Conservation (phyloP, 2,888 invertebrate species). For the Nomada ruficornis region DNA sequence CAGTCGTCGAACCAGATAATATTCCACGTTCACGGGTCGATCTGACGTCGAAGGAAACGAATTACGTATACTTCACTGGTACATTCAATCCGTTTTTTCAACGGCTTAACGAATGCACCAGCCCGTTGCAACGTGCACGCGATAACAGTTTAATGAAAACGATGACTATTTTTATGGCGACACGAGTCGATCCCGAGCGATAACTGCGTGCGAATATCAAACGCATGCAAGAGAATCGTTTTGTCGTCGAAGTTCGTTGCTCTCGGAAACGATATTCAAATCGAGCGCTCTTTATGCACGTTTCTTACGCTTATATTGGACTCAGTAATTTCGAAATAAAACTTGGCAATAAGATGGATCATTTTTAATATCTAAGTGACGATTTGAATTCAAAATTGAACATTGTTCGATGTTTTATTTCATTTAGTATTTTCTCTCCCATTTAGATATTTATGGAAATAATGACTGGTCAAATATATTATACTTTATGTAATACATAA, state of each 20-base stretch:
- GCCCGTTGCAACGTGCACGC: not conserved
- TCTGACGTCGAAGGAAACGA: slow-evolving; percentile 4
- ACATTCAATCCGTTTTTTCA: slow-evolving; percentile 24
- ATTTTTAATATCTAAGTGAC: not conserved
- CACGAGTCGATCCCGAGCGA: slow-evolving; percentile 38
- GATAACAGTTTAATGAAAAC: slow-evolving; percentile 55
- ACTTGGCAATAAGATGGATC: not conserved
- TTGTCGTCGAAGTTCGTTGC: slow-evolving; percentile 50
- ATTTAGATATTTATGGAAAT: no score
- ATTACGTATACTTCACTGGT: slow-evolving; percentile 1
- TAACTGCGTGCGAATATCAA: slow-evolving; percentile 38
- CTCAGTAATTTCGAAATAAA: not conserved
- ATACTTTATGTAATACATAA: no score
- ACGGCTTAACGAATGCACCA: not conserved
- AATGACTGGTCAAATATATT: no score
- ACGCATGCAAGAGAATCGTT: slow-evolving; percentile 8
- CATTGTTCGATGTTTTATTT: not conserved
- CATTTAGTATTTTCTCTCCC: no score
- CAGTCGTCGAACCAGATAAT: slow-evolving; percentile 6
- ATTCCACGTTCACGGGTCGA: slow-evolving; percentile 13
- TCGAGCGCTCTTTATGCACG: not conserved
- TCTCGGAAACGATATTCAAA: slow-evolving; percentile 22
- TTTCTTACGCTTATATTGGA: not conserved
- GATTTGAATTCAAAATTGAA: not conserved
- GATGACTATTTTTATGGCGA: slow-evolving; percentile 47